Evolutionary conservation across 2,113 vertebrate genomes (phyloP), one percentile per base, ranked within the genome.

Genomic region (Oenanthe oenanthe): DNA sequence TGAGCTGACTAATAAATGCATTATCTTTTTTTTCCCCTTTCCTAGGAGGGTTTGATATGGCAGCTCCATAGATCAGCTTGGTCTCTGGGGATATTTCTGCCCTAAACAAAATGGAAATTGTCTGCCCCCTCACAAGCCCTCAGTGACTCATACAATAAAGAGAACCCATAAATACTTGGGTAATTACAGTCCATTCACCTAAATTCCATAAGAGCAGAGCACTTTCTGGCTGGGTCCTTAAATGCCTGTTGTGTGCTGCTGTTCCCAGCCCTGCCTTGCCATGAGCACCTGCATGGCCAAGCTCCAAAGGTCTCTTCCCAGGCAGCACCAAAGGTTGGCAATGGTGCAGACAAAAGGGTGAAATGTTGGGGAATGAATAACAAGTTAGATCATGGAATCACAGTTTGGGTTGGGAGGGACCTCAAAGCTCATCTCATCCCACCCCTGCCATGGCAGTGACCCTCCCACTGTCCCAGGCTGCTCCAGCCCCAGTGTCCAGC

Each of bases 1-100:
- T 96, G 95, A 96, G 95, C 95, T 97, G 94, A 95, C 96, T 97
- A 96, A 97, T 97, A 96, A 96, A 96, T 96, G 92, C 82, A 92
- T 90, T 96, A 94, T 93, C 96, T 93, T 75, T 92, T 91, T 92
- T 83, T 90, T 62, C 48, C 74, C 26, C 54, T 83, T 92, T 94
- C 94, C 93, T 96, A 88, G 94, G 95, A 95, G 93, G 85, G 65
- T 85, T 96, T 92, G 88, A 92, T 95, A 93, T 92, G 82, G 96
- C 92, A 96, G 94, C 92, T 96, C 88, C 90, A 96, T 96, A 97
- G 93, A 95, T 97, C 94, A 97, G 92, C 67, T 48, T 80, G 67
- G 92, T 95, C 96, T 95, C 95, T 6, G 0, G 96, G 95, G 95
- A 95, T 93, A 90, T 90, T 93, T 94, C 92, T 80, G 94, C 93